phyloP scores from a whole-genome alignment of 2,113 vertebrate genomes.

The Aramus guarauna region DNA sequence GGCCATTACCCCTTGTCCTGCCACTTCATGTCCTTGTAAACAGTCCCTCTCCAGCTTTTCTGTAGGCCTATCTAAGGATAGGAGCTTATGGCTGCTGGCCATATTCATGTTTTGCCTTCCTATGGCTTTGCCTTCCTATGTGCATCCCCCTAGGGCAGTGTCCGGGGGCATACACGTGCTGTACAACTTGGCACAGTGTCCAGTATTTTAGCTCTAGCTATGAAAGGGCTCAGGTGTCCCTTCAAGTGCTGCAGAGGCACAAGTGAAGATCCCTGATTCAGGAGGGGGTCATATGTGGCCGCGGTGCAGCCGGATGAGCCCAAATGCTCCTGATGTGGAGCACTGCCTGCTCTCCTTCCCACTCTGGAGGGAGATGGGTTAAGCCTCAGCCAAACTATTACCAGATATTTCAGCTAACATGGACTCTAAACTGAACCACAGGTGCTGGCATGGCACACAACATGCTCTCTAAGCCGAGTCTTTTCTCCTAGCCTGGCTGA shows the following conservation, averaged over 20 bases:
- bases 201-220: not conserved
- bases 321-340: not conserved
- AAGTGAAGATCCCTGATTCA: rapidly evolving
- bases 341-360: not conserved
- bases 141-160: not conserved
- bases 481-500: not conserved
- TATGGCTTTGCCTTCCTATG: not conserved
- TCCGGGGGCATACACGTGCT: not conserved
- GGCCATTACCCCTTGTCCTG: no score
- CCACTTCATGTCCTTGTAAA: no score
- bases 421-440: not conserved
- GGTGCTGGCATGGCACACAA: not conserved
- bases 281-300: rapidly evolving
- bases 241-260: not conserved
- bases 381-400: not conserved
- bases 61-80: not conserved
- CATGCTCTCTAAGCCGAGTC: not conserved
- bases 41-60: no score
- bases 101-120: not conserved
- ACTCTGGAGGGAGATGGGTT: not conserved
- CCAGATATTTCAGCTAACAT: not conserved
- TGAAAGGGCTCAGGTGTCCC: not conserved
- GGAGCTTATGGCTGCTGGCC: not conserved
- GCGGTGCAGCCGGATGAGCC: rapidly evolving
- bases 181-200: not conserved